Evolutionary conservation across 1,140 invertebrate genomes (phyloP).

Genomic region (Cryptotermes secundus): DNA sequence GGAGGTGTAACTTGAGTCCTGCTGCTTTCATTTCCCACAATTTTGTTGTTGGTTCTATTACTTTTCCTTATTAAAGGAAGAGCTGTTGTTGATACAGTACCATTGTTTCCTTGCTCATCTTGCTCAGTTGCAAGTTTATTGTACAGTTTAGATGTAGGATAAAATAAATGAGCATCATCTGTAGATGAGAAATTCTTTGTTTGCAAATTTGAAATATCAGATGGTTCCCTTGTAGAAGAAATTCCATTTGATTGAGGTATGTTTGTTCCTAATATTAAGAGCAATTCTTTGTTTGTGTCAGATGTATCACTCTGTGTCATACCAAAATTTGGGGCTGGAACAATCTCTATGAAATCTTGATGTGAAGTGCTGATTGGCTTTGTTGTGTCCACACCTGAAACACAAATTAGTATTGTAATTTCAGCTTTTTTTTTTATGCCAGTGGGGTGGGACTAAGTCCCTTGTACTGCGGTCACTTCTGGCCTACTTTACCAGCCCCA

Average conservation of each 20-base stretch:
- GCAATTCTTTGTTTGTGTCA: background rate
- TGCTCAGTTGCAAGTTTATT: background rate
- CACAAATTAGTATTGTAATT: background rate
- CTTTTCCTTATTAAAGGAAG: background rate
- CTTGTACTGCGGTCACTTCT: no score
- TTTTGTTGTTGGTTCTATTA: background rate
- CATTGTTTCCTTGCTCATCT: background rate
- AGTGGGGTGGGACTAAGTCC: no score
- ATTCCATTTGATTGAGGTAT: background rate
- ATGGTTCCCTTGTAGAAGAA: background rate
- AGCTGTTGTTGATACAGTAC: background rate
- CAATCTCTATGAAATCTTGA: slow-evolving; percentile 24
- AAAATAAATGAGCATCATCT: background rate
- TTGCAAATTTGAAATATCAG: background rate
- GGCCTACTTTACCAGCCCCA: no score
- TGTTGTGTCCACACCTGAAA: background rate
- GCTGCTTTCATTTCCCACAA: background rate
- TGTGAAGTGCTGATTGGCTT: background rate
- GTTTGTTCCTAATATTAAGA: background rate
- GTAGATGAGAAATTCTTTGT: background rate
- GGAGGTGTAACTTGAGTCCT: background rate
- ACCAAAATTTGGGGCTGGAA: slow-evolving; percentile 17
- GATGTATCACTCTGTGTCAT: background rate
- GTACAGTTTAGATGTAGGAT: background rate
- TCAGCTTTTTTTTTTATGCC: no score